Evolutionary conservation across 2,113 vertebrate species (phyloP), one percentile per base, ranked within the genome.

Genomic region (Podocnemis expansa): DNA sequence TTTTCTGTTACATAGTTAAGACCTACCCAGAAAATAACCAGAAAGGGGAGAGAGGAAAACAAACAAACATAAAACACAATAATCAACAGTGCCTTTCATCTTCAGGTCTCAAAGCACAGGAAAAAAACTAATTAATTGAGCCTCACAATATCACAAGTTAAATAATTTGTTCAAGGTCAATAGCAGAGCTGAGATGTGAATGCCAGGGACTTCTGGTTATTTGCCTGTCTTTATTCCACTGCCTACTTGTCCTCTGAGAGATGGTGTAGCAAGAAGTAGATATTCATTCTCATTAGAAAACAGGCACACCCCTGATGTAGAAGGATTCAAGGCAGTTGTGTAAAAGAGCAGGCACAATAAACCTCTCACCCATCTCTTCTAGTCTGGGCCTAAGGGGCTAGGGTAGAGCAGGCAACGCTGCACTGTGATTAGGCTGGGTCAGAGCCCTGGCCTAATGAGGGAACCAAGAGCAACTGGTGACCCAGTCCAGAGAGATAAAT

Each of bases 1-100:
- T 34, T 54, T 49, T 73, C 45, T 52, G 5, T 90, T 84, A 47
- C 91, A 85, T 63, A 56, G 52, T 58, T 82, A 88, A 96, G 92
- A 82, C 2, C 27, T 92, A 56, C 41, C 84, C 54, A 87, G 79
- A 90, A 95, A 93, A 93, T 54, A 49, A 90, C 31, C 54, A 88
- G 90, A 82, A 94, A 85, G 91, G 82, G 63, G 58, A 93, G 96
- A 82, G 92, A 90, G 56, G 79, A 31, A 56, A 94, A 88, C 43
- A 60, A 52, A 92, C 78, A 45, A 85, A 49, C 70, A 89, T 27
- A 21, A 38, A 89, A 96, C 85, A 81, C 5, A 1, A 2, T 1
- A 0, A 92, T 90, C 34, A 49, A 31, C 21, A 47, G n/a, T 56
- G 14, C 5, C 86, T 76, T 76, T 76, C 25, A 27, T 27, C 60